Base-by-base conservation (phyloP, 2,888 invertebrate species). In the Drosophila tripunctata region DNA sequence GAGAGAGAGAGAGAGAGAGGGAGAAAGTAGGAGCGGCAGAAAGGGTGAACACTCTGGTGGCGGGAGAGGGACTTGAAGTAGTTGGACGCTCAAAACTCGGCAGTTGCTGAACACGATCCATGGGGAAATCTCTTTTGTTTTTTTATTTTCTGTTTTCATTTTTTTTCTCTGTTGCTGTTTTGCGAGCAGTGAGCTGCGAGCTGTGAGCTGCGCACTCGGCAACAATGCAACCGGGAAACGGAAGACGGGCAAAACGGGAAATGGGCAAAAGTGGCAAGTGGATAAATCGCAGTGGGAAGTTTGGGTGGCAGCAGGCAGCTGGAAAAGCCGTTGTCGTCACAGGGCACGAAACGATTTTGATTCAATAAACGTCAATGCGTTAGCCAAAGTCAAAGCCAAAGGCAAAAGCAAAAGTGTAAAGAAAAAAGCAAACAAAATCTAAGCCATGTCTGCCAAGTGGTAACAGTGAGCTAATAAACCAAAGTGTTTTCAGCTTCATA, bases 301-400 rank as follows among this genome's bases (percentile, higher is more conserved):
- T 12, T 6, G 19, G 4, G 21, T 2, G 4, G 17, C n/a, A 14
- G 64, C 47, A 58, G 52, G 24, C 54, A 40, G 36, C 35, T 24
- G 63, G 50, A 55, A 70, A 56, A 60, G 74, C 69, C n/a, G n/a
- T n/a, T 70, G 48, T 51, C 43, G 45, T 45, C 38, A 30, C 51
- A 31, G 44, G 54, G 41, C 69, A 73, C 62, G 75, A 78, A 67
- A 58, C 74, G 82, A 57, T 81, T 84, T 81, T 84, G 82, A 81
- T 81, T 81, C 79, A 81, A 81, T 81, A 82, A 81, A 81, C 85
- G 82, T 82, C 85, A 82, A 72, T 85, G 72, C 64, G 51, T 77
- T 66, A 51, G 66, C 65, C 43, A 30, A 48, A 51, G 41, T n/a
- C n/a, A n/a, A n/a, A n/a, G n/a, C n/a, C n/a, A n/a, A n/a, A n/a